These are phyloP conservation scores for Trichogramma dendrolimi DNA, from an alignment of 2,888 invertebrate genomes.

Conservation along the genomic window DNA sequence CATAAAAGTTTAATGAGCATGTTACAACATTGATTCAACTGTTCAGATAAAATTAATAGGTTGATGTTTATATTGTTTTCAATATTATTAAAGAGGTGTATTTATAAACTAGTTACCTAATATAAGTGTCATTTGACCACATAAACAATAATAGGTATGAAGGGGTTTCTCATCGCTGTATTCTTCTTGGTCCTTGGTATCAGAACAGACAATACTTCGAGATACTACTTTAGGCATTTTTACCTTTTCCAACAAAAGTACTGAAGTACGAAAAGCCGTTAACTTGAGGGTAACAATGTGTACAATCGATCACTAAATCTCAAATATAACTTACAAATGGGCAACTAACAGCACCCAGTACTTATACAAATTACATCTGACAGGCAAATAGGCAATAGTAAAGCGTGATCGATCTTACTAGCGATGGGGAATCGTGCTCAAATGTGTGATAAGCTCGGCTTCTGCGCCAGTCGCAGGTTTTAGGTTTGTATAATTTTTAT, in stretches of 20 bases:
- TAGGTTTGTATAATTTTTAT: too few relatives aligned
- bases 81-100: background rate
- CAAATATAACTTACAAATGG: too few relatives aligned
- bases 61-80: background rate
- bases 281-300: too few relatives aligned
- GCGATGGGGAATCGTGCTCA: too few relatives aligned
- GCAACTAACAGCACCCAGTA: too few relatives aligned
- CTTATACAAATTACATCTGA: too few relatives aligned
- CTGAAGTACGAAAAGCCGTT: too few relatives aligned
- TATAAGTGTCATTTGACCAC: constrained; percentile 96
- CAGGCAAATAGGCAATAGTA: too few relatives aligned
- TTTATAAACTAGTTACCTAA: constrained; percentile 60
- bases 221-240: constrained; percentile 93
- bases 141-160: constrained; percentile 95
- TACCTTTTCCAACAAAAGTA: background rate
- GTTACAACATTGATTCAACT: background rate
- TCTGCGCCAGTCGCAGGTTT: too few relatives aligned
- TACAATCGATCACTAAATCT: too few relatives aligned
- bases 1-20: background rate
- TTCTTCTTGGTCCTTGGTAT: constrained; percentile 95
- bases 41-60: background rate
- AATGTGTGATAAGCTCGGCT: too few relatives aligned
- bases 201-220: constrained; percentile 92
- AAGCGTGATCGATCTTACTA: too few relatives aligned
- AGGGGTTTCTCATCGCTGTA: constrained; percentile 94